A percentile compares a stretch with the other conserved stretches of the same genome.
Evolutionary conservation across 2,888 invertebrate genomes (phyloP).

Genomic region (Nephrotoma guestfalica): DNA sequence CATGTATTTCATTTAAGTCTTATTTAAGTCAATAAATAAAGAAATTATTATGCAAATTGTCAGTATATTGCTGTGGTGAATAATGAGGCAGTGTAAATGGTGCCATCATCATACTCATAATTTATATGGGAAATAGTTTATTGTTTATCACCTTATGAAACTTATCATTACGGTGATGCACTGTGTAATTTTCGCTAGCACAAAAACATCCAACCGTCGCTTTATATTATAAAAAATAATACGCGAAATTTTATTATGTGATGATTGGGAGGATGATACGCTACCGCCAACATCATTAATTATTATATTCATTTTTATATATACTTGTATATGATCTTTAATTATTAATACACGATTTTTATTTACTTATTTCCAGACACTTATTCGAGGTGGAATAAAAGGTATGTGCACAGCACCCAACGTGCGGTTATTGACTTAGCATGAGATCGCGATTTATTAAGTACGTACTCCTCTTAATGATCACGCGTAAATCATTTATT

Average conservation of each 20-base stretch:
- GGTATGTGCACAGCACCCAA: not conserved
- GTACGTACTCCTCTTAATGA: not conserved
- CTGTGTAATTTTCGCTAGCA: too few relatives aligned
- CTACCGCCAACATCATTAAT: too few relatives aligned
- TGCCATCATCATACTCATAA: not conserved
- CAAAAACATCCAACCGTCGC: too few relatives aligned
- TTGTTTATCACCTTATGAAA: not conserved
- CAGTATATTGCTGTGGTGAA: not conserved
- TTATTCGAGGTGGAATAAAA: not conserved
- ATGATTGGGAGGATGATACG: not conserved
- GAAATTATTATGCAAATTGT: not conserved
- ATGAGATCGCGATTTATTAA: too few relatives aligned
- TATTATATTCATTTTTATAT: not conserved
- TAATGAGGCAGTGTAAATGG: not conserved
- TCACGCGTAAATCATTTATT: not conserved
- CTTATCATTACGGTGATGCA: not conserved
- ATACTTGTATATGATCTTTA: not conserved
- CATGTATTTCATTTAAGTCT: not conserved
- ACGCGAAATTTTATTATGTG: not conserved
- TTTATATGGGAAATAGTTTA: not conserved
- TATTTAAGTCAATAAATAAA: not conserved
- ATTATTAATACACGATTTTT: not conserved
- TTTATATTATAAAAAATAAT: too few relatives aligned
- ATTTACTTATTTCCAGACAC: not conserved
- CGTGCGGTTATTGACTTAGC: too few relatives aligned